A percentile compares a stretch with the other conserved stretches of the same genome.
Conservation (phyloP, 2,888 invertebrate genomes). For the Macropis europaea region DNA sequence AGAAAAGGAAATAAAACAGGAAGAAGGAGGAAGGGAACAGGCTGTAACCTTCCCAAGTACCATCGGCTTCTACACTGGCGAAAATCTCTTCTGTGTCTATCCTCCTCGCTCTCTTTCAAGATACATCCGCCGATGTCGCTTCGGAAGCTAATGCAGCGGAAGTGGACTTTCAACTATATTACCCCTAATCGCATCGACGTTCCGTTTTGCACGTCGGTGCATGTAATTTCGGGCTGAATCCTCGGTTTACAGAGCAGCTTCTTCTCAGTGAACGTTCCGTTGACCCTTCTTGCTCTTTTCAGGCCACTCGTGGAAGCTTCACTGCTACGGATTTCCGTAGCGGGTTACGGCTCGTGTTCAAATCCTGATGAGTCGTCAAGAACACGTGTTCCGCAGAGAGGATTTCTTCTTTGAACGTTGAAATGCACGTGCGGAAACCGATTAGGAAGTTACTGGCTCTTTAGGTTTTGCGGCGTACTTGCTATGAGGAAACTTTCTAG, state of each 20-base stretch:
- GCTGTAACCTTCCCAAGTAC: not conserved
- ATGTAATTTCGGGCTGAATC: slow-evolving; percentile 56
- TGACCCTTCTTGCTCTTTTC: slow-evolving; percentile 9
- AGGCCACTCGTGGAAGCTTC: not conserved
- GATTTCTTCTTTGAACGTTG: not conserved
- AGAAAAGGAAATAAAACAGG: not conserved
- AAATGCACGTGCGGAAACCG: not conserved
- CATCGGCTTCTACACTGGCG: slow-evolving; percentile 8
- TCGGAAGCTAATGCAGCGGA: slow-evolving; percentile 66
- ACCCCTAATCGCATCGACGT: slow-evolving; percentile 68
- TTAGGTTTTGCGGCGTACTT: too few relatives aligned
- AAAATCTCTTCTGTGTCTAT: slow-evolving; percentile 7
- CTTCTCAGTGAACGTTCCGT: not conserved
- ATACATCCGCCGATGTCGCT: slow-evolving; percentile 22
- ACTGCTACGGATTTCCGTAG: not conserved
- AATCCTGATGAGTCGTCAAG: not conserved
- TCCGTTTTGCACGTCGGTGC: slow-evolving; percentile 42
- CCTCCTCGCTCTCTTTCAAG: slow-evolving; percentile 15
- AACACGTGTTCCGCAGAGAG: not conserved
- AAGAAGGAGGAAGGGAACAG: not conserved
- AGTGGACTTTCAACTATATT: slow-evolving; percentile 72
- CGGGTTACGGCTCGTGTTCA: not conserved
- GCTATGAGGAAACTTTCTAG: too few relatives aligned
- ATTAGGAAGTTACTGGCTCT: not conserved
- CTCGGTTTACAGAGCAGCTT: slow-evolving; percentile 28